Evolutionary conservation across 1,140 invertebrate species (phyloP), one percentile per base, ranked within the genome.

Genomic region (Drosophila chauvacae): DNA sequence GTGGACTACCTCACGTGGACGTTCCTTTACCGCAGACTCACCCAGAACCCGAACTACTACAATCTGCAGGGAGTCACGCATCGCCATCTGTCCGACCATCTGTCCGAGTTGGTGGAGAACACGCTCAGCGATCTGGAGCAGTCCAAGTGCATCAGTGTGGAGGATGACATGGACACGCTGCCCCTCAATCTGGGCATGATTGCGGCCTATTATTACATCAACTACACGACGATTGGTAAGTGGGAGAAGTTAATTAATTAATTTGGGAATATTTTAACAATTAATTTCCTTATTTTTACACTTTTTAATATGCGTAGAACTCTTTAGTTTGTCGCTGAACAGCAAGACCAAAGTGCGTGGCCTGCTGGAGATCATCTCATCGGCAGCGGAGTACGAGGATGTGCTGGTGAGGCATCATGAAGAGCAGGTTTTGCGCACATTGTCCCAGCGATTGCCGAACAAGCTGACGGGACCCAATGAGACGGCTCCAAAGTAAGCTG

Each of bases 1-100:
- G 98, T 99, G 1, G 99, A 99, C 94, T 99, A 99, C 90, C 94
- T 99, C 3, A 99, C 99, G 0, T 99, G 99, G 99, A 99, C 98
- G 1, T 99, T 99, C 94, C 93, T 99, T 0, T 99, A 99, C 91
- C 94, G 98, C 16, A 93, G 99, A 68, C 95, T 99, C 85, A 99
- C 99, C 2, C 98, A 99, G 93, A 99, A 99, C 94, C 99, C 99
- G 10, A 99, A 99, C 93, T 99, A 99, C 92, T 99, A 99, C 93
- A 99, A 99, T 92, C 93, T 99, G 16, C 98, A 99, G 93, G 98
- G 98, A 11, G 97, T 99, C 2, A 98, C 98, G 1, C 98, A 99
- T 94, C 95, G 96, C 53, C 98, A 99, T 94, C 93, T 99, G 30
- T 99, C 98, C 0, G 99, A 99, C 94, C 98, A 99, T 94, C 93